phyloP scores from a whole-genome alignment of 2,888 invertebrate species.

The Ophion obscuratus region DNA sequence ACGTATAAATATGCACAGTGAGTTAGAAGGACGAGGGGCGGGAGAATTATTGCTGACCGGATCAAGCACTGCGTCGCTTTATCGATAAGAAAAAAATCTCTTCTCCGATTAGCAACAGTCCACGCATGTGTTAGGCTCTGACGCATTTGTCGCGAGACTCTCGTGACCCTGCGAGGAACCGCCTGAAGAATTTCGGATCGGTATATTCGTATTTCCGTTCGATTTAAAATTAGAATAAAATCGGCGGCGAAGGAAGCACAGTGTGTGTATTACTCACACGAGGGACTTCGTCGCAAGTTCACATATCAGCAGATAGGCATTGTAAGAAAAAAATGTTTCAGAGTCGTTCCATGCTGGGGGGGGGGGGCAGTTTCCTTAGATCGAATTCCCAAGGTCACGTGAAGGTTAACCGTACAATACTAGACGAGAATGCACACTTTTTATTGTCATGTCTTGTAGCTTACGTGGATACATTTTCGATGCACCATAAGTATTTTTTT shows the following conservation, averaged over 20 bases:
- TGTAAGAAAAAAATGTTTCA: not conserved
- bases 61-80: not conserved
- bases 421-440: not conserved
- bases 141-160: conserved; percentile 37
- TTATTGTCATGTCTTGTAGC: not conserved
- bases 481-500: not conserved
- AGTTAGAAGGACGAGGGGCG: not conserved
- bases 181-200: conserved; percentile 23
- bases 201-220: not conserved
- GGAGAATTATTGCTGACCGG: conserved; percentile 42
- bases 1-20: not conserved
- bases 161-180: conserved; percentile 25
- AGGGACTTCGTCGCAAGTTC: not conserved
- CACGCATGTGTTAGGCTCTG: not conserved
- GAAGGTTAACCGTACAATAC: not conserved
- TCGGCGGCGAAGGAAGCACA: not conserved
- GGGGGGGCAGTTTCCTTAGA: not conserved
- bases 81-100: conserved; percentile 3
- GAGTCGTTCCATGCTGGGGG: not conserved
- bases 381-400: not conserved
- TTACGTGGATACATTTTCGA: not conserved
- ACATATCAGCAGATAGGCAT: not conserved
- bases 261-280: not conserved
- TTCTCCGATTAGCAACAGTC: not conserved
- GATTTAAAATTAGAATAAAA: conserved; percentile 42